Conservation (phyloP, 2,797 vertebrate genomes). For the Parauchenoglanis punctatus region DNA sequence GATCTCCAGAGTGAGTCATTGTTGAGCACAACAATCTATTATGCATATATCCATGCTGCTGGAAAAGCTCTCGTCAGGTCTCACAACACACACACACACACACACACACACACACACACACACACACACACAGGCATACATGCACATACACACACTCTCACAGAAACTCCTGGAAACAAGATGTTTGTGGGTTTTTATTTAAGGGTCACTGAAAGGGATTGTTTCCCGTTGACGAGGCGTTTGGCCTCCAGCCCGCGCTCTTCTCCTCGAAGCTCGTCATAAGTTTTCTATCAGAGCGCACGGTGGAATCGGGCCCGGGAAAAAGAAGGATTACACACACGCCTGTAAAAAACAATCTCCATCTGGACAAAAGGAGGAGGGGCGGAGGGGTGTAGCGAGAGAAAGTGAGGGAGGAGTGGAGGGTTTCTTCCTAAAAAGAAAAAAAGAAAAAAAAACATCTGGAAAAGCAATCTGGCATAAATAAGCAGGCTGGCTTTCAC, state of each 20-base stretch:
- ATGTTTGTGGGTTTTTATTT: slow-evolving; percentile 48
- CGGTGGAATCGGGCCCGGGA: slow-evolving; percentile 58
- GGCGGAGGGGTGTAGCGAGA: slow-evolving; percentile 35
- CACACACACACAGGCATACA: slow-evolving; percentile 20
- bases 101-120: slow-evolving; percentile 32
- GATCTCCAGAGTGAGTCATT: slow-evolving; percentile 40
- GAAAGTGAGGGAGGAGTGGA: slow-evolving; percentile 47
- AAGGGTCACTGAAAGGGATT: slow-evolving; percentile 55
- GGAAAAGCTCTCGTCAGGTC: slow-evolving; percentile 38
- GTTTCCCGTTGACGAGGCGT: slow-evolving; percentile 54
- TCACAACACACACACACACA: slow-evolving; percentile 24
- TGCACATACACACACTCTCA: slow-evolving; percentile 26
- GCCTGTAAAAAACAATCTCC: slow-evolving; percentile 74
- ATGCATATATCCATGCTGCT: slow-evolving; percentile 39
- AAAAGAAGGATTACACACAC: slow-evolving; percentile 70
- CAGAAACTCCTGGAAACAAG: slow-evolving; percentile 40
- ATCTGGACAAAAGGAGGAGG: slow-evolving; percentile 69
- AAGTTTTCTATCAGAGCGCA: slow-evolving; percentile 63
- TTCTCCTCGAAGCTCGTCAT: slow-evolving; percentile 46
- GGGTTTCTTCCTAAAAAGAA: slow-evolving; percentile 60
- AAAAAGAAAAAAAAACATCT: slow-evolving; percentile 70
- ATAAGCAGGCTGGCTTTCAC: slow-evolving; percentile 74
- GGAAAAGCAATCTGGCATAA: slow-evolving; percentile 80
- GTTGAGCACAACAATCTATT: slow-evolving; percentile 55
- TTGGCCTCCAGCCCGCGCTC: slow-evolving; percentile 44